These are phyloP conservation scores for Euclidia mi DNA, from an alignment of 2,888 invertebrate genomes.

Conservation along the genomic window DNA sequence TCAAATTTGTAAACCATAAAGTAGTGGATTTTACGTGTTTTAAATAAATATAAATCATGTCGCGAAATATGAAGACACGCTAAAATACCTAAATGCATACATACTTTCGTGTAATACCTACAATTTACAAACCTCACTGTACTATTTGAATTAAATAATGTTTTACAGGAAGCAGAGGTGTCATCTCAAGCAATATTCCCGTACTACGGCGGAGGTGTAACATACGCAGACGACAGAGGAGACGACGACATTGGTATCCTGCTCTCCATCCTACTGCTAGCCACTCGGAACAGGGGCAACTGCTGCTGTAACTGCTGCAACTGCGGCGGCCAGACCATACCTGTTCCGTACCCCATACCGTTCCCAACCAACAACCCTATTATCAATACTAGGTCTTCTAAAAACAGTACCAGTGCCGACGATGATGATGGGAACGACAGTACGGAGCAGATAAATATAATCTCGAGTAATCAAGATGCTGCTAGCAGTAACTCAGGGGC, in stretches of 20 bases:
- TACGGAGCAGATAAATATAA: conserved; percentile 34
- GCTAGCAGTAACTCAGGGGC: conserved; percentile 3
- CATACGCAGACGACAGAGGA: conserved; percentile 53
- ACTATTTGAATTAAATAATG: conserved; percentile 1
- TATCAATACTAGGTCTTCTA: conserved; percentile 41
- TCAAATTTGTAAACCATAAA: too few relatives aligned
- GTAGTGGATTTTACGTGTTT: too few relatives aligned
- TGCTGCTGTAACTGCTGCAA: conserved; percentile 60
- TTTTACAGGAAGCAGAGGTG: conserved; percentile 60
- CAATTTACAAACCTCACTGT: too few relatives aligned
- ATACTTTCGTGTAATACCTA: too few relatives aligned
- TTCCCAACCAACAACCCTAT: conserved; percentile 70
- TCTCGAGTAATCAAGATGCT: conserved; percentile 32
- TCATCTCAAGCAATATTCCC: conserved; percentile 52
- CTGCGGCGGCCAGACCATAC: conserved; percentile 61
- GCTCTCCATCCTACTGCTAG: conserved; percentile 70
- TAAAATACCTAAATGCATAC: too few relatives aligned
- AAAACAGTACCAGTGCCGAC: too few relatives aligned
- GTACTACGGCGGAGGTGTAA: conserved; percentile 59
- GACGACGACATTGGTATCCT: conserved; percentile 75
- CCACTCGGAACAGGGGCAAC: conserved; percentile 60
- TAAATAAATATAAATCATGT: too few relatives aligned
- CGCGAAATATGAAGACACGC: too few relatives aligned
- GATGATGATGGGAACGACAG: conserved; percentile 29
- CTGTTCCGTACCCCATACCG: conserved; percentile 75